These are phyloP conservation scores for Periparus ater DNA, from an alignment of 2,797 vertebrate genomes.

Conservation along the genomic window DNA sequence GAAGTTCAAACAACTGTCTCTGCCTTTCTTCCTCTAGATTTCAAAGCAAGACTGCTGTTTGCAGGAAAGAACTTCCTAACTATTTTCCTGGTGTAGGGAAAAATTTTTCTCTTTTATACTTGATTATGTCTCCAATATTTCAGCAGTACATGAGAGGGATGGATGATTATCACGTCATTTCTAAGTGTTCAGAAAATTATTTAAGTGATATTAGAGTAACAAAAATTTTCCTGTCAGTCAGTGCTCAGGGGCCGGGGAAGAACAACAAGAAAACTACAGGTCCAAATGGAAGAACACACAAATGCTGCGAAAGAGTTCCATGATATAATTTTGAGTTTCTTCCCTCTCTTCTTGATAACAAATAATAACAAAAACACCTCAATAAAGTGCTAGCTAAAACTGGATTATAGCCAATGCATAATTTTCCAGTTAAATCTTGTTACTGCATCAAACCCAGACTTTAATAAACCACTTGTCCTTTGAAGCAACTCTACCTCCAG, in stretches of 20 bases:
- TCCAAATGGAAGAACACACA: background rate
- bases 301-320: background rate
- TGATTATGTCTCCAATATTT: background rate
- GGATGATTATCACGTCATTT: conserved; percentile 30
- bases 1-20: background rate
- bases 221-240: conserved; percentile 2
- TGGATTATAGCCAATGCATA: background rate
- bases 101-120: background rate
- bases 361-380: background rate
- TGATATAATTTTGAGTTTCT: background rate
- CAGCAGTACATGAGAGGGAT: background rate
- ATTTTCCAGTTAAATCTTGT: background rate
- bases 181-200: conserved; percentile 32
- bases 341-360: background rate
- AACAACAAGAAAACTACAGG: conserved; percentile 1
- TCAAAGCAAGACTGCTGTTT: background rate
- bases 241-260: background rate
- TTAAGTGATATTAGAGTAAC: conserved; percentile 20
- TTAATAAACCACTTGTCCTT: background rate
- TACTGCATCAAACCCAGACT: background rate
- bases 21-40: background rate
- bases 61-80: background rate
- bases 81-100: background rate
- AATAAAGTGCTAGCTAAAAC: background rate
- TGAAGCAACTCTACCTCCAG: background rate